Evolutionary conservation across 2,113 vertebrate species (phyloP).

Genomic region (Psettodes erumei): DNA sequence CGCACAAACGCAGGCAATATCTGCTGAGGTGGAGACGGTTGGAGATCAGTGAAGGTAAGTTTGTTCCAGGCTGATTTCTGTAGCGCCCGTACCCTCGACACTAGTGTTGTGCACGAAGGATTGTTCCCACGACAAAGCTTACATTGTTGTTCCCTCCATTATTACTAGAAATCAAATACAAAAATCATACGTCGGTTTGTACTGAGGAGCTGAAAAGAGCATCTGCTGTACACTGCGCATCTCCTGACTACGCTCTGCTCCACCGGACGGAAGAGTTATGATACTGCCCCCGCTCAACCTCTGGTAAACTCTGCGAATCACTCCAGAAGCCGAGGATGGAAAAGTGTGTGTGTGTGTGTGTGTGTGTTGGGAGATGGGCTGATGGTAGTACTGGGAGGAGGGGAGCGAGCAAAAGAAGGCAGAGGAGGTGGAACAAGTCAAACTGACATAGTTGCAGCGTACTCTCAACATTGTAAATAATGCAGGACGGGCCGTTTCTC

Average conservation of each 20-base stretch:
- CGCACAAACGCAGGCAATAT: not conserved
- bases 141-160: not conserved
- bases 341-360: not conserved
- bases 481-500: slow-evolving; percentile 59
- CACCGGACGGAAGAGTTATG: slow-evolving; percentile 10
- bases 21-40: not conserved
- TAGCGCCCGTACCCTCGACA: not conserved
- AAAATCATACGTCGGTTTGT: slow-evolving; percentile 7
- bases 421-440: slow-evolving; percentile 48
- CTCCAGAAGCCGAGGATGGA: not conserved
- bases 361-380: not conserved
- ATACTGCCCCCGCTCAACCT: slow-evolving; percentile 34
- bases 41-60: slow-evolving; percentile 20
- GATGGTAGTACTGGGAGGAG: not conserved
- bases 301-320: slow-evolving; percentile 31
- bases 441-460: slow-evolving; percentile 56
- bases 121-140: not conserved
- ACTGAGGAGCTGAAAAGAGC: not conserved
- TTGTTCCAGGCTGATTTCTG: not conserved
- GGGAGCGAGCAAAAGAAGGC: slow-evolving; percentile 15
- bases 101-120: not conserved
- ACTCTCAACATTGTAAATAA: slow-evolving; percentile 72
- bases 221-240: not conserved
- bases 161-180: not conserved
- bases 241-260: not conserved